A percentile compares a stretch with the other conserved stretches of the same genome.
Conservation (phyloP, 2,113 vertebrate species). For the cat (Felis catus) region DNA sequence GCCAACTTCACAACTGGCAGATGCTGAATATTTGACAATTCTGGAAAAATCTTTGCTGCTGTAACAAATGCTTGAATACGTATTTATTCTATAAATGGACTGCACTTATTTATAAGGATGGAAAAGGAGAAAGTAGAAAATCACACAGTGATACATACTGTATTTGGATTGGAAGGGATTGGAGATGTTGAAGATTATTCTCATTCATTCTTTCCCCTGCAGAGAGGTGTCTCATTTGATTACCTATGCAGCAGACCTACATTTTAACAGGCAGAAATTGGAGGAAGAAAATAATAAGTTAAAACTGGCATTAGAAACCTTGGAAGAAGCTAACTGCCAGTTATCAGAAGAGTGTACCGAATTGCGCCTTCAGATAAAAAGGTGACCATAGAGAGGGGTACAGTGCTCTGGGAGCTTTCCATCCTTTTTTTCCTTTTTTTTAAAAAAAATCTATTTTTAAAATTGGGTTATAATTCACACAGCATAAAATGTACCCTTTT, state of each 20-base stretch:
- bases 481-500: not conserved
- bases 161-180: not conserved
- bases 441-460: not conserved
- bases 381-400: slow-evolving; percentile 74
- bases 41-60: not conserved
- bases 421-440: not conserved
- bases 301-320: slow-evolving; percentile 87
- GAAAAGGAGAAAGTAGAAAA: not conserved
- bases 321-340: slow-evolving; percentile 90
- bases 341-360: slow-evolving; percentile 88
- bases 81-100: not conserved
- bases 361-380: slow-evolving; percentile 85
- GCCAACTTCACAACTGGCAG: not conserved
- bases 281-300: slow-evolving; percentile 90
- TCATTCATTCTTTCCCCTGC: not conserved
- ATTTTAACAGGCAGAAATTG: slow-evolving; percentile 92
- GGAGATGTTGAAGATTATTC: not conserved
- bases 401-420: not conserved
- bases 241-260: slow-evolving; percentile 89
- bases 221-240: slow-evolving; percentile 94
- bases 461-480: not conserved
- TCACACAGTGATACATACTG: not conserved
- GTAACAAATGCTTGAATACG: not conserved
- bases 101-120: not conserved
- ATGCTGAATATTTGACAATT: not conserved